Conservation (phyloP, 2,113 vertebrate genomes). For the Falcunculus frontatus region DNA sequence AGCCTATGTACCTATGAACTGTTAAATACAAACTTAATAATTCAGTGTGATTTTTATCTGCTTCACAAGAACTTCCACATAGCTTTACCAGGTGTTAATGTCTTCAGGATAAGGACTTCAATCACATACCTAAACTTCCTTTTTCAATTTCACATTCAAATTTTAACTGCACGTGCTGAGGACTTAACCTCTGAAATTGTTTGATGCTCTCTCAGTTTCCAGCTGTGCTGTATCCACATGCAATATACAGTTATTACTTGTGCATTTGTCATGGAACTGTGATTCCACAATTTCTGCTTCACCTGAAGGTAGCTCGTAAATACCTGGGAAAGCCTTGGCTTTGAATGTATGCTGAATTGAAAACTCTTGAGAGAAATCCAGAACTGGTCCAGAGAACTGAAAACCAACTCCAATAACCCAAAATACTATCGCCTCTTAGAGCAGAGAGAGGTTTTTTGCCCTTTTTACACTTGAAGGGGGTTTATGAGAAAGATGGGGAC, state of each 20-base stretch:
- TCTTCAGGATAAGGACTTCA: background rate
- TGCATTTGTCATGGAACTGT: background rate
- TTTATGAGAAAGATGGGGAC: background rate
- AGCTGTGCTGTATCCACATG: too few species aligned
- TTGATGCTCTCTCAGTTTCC: background rate
- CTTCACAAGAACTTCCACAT: background rate
- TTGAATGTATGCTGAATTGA: background rate
- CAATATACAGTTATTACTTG: background rate
- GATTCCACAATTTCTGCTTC: background rate
- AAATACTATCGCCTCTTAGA: rapidly evolving
- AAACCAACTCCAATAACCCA: background rate
- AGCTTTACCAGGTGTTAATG: background rate
- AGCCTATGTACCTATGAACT: background rate
- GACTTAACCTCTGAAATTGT: background rate
- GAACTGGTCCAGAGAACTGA: background rate
- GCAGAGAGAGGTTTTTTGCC: rapidly evolving
- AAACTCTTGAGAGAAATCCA: background rate
- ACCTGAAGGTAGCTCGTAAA: background rate
- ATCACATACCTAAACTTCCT: background rate
- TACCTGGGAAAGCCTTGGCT: background rate
- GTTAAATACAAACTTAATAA: background rate
- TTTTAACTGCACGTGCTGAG: background rate
- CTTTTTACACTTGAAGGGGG: background rate
- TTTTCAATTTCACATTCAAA: background rate
- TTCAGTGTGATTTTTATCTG: background rate